These are phyloP conservation scores for Cheirogaleus major DNA, from an alignment of 2,797 vertebrate genomes.

Conservation along the genomic window DNA sequence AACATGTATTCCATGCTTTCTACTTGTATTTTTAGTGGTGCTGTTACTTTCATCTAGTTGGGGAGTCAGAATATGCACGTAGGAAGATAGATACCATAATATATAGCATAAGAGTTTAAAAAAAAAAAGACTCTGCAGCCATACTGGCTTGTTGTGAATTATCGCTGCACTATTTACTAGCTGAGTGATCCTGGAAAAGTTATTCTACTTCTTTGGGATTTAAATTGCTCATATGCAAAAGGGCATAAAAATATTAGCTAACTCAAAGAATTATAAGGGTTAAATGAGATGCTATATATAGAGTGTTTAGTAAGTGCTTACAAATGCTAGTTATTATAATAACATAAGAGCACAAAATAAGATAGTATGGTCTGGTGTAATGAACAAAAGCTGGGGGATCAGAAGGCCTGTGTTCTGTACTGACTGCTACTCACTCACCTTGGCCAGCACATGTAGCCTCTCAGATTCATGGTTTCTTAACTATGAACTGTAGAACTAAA, in stretches of 20 bases:
- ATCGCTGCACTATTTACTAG: not conserved
- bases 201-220: not conserved
- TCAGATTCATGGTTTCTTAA: slow-evolving; percentile 42
- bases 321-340: not conserved
- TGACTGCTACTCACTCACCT: not conserved
- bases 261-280: not conserved
- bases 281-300: not conserved
- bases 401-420: not conserved
- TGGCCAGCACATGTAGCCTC: not conserved
- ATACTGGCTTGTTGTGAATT: not conserved
- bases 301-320: not conserved
- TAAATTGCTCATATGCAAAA: not conserved
- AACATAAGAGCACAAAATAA: not conserved
- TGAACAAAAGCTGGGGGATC: not conserved
- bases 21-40: not conserved
- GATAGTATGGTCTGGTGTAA: not conserved
- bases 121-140: not conserved
- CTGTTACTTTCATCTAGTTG: not conserved
- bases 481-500: slow-evolving; percentile 44
- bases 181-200: not conserved
- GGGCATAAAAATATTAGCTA: not conserved
- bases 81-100: not conserved
- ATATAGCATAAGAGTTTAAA: not conserved
- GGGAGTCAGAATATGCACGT: not conserved
- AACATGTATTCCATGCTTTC: not conserved